Base-by-base conservation (phyloP, 2,888 invertebrate species). In the Tachina lurida region DNA sequence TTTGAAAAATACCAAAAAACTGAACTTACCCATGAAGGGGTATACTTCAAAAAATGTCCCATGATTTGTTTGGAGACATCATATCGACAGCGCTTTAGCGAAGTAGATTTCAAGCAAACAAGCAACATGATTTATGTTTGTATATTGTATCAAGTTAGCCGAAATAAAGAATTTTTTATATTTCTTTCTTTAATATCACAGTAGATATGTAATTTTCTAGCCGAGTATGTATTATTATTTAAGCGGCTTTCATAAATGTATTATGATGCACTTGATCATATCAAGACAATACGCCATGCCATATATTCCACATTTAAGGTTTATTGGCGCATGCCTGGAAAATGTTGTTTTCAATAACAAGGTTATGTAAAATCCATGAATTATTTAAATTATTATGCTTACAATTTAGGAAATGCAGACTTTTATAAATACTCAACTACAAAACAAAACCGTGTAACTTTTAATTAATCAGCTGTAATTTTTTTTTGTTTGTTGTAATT, bases 261-360 rank as follows among this genome's bases (percentile, higher is more conserved):
- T 22, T 19, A 54, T 15, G 15, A 5, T 19, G 17, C 45, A 79
- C 17, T 39, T 47, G 41, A 39, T 15, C 10, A 70, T 31, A 62
- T 3, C 17, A 70, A 70, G 19, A 45, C 7, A 76, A 56, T 54
- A 76, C 60, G 22, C 45, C 49, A 76, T 70, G 49, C 5, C 47
- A 67, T 60, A 54, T 17, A 17, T 49, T 68, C 31, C 67, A 81
- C 74, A 68, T 58, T 73, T 49, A 49, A 43, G 22, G 7, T 54
- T 47, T 41, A 19, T n/a, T n/a, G n/a, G 81, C 71, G 76, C 76
- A 76, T 82, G 82, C 41, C 56, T 75, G 41, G 12, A 76, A 63
- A 49, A 70, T 0, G 41, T 68, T 56, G 17, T 12, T 70, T 63
- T 45, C 39, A 54, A 43, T 76, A 49, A 52, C 1, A 52, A 52